These are phyloP conservation scores for Andrena minutula DNA, from an alignment of 2,888 invertebrate genomes.

Conservation along the genomic window DNA sequence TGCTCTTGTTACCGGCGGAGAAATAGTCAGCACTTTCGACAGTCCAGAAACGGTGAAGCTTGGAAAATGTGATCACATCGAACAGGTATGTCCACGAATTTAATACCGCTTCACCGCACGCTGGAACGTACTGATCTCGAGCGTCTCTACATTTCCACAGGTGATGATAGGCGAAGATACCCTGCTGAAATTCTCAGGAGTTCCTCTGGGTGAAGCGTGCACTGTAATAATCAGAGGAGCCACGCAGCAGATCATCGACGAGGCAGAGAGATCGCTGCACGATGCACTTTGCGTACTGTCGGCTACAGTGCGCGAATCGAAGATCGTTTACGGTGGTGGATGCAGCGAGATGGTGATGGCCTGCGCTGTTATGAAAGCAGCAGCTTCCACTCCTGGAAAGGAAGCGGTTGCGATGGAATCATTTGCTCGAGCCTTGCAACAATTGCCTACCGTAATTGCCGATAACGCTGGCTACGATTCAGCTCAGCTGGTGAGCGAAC, in stretches of 20 bases:
- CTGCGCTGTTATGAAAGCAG: conserved; percentile 93
- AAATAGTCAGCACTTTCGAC: conserved; percentile 99
- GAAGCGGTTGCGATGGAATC: conserved; percentile 99
- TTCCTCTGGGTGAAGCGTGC: conserved; percentile 98
- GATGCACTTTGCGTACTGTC: conserved; percentile 99
- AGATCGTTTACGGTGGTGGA: conserved; percentile 96
- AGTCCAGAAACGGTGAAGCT: conserved; percentile 96
- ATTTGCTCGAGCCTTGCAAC: conserved; percentile 94
- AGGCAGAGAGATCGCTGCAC: conserved; percentile 98
- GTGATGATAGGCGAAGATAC: conserved; percentile 99
- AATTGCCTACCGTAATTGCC: conserved; percentile 97
- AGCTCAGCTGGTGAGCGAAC: conserved; percentile 95
- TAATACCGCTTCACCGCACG: not conserved
- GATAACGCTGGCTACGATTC: conserved; percentile 99
- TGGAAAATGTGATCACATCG: conserved; percentile 97
- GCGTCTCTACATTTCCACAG: conserved; percentile 80
- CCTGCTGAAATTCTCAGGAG: conserved; percentile 97
- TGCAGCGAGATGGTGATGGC: conserved; percentile 99
- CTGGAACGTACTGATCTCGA: too few relatives aligned
- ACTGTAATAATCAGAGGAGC: conserved; percentile 98
- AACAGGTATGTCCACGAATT: conserved; percentile 88
- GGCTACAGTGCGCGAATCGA: conserved; percentile 97
- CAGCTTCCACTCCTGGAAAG: conserved; percentile 96
- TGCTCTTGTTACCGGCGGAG: conserved; percentile 98
- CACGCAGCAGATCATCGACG: conserved; percentile 99